Percentiles rank a stretch among this genome's conserved stretches.
Conservation (phyloP, 2,113 vertebrate genomes). For the Leucopternis melanops region DNA sequence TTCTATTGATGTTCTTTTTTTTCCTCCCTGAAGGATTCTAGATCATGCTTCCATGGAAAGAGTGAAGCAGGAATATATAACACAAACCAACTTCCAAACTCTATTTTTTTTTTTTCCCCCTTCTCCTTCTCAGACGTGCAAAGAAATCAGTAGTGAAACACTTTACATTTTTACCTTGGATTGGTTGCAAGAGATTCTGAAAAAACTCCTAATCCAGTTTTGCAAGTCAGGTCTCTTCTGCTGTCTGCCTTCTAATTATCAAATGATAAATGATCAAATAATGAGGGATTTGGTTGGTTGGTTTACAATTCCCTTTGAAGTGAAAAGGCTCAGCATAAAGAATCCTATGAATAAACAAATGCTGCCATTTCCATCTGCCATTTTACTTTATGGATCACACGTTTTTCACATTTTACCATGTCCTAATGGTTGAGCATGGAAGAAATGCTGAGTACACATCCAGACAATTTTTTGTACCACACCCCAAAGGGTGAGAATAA, state of each 20-base stretch:
- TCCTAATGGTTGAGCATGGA: background rate
- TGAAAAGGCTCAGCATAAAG: background rate
- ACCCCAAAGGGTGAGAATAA: background rate
- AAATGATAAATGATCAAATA: background rate
- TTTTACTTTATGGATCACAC: background rate
- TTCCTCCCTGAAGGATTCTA: background rate
- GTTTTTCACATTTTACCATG: background rate
- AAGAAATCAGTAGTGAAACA: background rate
- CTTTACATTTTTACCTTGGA: background rate
- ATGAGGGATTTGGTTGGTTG: background rate
- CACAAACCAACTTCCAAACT: background rate
- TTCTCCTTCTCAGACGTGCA: background rate
- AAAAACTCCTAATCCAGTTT: background rate
- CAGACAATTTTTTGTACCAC: background rate
- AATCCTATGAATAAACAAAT: background rate
- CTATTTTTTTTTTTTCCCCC: background rate
- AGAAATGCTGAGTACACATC: background rate
- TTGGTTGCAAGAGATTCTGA: background rate
- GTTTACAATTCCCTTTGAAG: constrained; percentile 13
- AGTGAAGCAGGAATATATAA: background rate
- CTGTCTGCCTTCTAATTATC: background rate
- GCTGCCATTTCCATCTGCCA: background rate
- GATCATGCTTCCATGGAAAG: background rate
- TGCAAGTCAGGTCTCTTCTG: background rate
- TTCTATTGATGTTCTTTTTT: background rate